Percentiles rank a stretch among this genome's conserved stretches.
phyloP scores from a whole-genome alignment of 2,113 vertebrate species.

The Brienomyrus brachyistius region DNA sequence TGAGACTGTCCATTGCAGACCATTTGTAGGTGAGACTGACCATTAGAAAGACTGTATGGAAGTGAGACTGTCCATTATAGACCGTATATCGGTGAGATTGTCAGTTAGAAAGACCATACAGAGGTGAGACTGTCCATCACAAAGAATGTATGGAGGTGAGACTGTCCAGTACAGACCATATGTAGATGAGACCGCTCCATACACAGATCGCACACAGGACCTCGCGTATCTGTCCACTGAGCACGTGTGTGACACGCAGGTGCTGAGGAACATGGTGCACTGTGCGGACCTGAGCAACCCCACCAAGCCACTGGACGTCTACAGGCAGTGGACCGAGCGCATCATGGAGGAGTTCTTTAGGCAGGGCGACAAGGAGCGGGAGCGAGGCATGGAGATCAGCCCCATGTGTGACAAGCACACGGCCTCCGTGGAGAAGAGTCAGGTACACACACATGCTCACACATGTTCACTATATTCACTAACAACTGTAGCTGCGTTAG shows the following conservation, averaged over 20 bases:
- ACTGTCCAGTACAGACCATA: not conserved
- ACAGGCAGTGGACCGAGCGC: conserved; percentile 86
- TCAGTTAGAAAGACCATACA: conserved; percentile 59
- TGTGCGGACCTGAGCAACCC: conserved; percentile 90
- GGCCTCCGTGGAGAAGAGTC: conserved; percentile 85
- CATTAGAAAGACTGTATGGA: conserved; percentile 87
- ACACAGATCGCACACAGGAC: not conserved
- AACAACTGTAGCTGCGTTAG: not conserved
- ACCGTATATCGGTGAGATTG: not conserved
- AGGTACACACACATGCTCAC: conserved; percentile 55
- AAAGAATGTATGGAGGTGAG: conserved; percentile 56
- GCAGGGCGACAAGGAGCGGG: conserved; percentile 81
- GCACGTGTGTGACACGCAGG: conserved; percentile 52
- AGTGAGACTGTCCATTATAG: conserved; percentile 47
- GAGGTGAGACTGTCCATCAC: conserved; percentile 58
- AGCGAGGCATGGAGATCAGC: conserved; percentile 87
- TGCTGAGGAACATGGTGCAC: conserved; percentile 88
- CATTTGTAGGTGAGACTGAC: not conserved
- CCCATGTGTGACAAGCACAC: conserved; percentile 93
- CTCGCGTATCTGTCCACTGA: not conserved
- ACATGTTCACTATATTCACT: not conserved
- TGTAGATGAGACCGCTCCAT: not conserved
- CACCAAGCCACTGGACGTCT: conserved; percentile 81
- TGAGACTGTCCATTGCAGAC: not conserved
- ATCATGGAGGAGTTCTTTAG: conserved; percentile 91